Conservation (phyloP, 2,797 vertebrate genomes). For the Gymnopithys bicolor region DNA sequence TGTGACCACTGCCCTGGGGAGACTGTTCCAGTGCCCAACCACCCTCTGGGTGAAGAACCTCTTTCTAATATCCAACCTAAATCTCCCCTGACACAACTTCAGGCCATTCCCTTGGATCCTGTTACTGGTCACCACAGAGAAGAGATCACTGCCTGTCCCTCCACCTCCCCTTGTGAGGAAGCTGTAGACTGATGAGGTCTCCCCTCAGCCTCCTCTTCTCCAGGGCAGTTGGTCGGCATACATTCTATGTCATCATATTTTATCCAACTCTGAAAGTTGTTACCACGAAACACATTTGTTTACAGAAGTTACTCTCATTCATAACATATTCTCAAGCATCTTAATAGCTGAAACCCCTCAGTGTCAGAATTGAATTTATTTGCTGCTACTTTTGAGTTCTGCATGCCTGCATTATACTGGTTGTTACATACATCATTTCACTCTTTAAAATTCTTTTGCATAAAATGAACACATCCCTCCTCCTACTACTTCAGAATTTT, state of each 20-base stretch:
- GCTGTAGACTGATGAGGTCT: not conserved
- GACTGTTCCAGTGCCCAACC: not conserved
- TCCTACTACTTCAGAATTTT: not conserved
- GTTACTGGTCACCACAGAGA: not conserved
- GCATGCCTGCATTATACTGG: not conserved
- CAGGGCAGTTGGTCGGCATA: not conserved
- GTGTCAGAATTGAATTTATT: not conserved
- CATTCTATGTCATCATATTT: not conserved
- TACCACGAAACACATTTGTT: not conserved
- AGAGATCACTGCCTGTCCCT: not conserved
- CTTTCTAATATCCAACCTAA: not conserved
- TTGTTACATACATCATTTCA: not conserved
- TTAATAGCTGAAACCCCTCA: not conserved
- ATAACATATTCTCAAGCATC: not conserved
- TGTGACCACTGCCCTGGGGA: not conserved
- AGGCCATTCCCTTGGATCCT: not conserved
- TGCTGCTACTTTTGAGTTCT: not conserved
- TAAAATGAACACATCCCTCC: not conserved
- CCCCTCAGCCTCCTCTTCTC: not conserved
- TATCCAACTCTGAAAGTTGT: not conserved
- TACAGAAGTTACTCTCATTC: not conserved
- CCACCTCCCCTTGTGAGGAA: not conserved
- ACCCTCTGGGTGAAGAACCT: not conserved
- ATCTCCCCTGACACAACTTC: not conserved
- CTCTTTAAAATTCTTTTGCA: not conserved